These are phyloP conservation scores for Manduca sexta DNA, from an alignment of 1,140 invertebrate genomes.

Conservation along the genomic window DNA sequence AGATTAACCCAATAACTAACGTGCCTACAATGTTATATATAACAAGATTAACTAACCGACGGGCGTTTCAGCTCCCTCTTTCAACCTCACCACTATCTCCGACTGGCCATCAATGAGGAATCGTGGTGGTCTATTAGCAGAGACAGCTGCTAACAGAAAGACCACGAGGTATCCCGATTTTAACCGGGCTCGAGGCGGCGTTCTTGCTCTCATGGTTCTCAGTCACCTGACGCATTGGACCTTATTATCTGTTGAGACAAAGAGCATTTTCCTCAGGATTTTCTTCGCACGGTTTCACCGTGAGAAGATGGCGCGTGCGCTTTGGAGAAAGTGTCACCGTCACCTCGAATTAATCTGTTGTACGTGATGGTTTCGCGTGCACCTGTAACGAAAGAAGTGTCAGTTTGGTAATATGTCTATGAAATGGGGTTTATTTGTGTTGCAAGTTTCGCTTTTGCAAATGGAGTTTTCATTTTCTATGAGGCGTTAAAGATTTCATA, in stretches of 20 bases:
- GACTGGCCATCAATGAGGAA: conserved; percentile 90
- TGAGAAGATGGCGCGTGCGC: conserved; percentile 48
- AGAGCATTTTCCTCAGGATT: conserved; percentile 53
- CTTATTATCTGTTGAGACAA: conserved; percentile 41
- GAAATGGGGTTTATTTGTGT: no score
- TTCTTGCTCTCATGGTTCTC: conserved; percentile 34
- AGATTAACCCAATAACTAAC: background rate
- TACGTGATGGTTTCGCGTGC: conserved; percentile 43
- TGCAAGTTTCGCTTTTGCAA: no score
- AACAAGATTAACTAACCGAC: conserved; percentile 77
- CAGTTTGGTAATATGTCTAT: background rate
- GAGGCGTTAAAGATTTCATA: no score
- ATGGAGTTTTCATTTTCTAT: no score
- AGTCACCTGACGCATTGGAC: conserved; percentile 56
- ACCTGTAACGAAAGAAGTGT: conserved; percentile 50
- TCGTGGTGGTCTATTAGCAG: conserved; percentile 84
- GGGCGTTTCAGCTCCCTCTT: conserved; percentile 89
- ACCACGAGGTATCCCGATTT: conserved; percentile 29
- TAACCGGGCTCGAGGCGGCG: conserved; percentile 50
- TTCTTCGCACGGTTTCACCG: conserved; percentile 65
- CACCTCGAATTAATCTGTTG: conserved; percentile 36
- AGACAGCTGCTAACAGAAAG: conserved; percentile 26
- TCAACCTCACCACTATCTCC: conserved; percentile 90
- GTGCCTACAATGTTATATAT: background rate
- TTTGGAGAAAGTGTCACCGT: conserved; percentile 56